These are phyloP conservation scores for Burhinus bistriatus DNA, from an alignment of 2,113 vertebrate genomes.

Conservation along the genomic window DNA sequence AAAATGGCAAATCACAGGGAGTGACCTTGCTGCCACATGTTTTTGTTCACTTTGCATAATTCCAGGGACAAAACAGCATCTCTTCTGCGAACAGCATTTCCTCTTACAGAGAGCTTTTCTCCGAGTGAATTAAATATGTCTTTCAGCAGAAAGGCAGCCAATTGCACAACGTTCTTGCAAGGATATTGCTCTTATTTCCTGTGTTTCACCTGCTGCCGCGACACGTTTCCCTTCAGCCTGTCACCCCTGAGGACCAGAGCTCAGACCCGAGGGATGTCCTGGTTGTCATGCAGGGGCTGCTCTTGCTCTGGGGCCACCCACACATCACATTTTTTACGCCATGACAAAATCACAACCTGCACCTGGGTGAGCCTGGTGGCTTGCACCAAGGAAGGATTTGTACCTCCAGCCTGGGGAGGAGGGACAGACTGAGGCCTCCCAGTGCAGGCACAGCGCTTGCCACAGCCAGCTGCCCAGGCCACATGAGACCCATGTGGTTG, in stretches of 20 bases:
- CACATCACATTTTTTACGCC: not conserved
- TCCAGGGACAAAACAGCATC: not conserved
- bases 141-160: not conserved
- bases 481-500: not conserved
- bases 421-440: fast-evolving
- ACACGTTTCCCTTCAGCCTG: fast-evolving
- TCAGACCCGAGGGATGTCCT: not conserved
- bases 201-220: not conserved
- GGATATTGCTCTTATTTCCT: not conserved
- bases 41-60: constrained; percentile 28
- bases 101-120: not conserved
- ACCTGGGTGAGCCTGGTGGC: not conserved
- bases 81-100: not conserved
- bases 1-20: not conserved
- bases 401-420: fast-evolving
- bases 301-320: not conserved
- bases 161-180: not conserved
- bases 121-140: not conserved
- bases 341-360: not conserved
- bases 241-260: not conserved
- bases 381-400: not conserved
- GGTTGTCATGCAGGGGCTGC: too few relatives aligned
- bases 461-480: fast-evolving
- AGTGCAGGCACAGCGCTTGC: fast-evolving
- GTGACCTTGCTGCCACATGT: not conserved